These are phyloP conservation scores for Calameuta idolon DNA, from an alignment of 2,888 invertebrate genomes.

Conservation along the genomic window DNA sequence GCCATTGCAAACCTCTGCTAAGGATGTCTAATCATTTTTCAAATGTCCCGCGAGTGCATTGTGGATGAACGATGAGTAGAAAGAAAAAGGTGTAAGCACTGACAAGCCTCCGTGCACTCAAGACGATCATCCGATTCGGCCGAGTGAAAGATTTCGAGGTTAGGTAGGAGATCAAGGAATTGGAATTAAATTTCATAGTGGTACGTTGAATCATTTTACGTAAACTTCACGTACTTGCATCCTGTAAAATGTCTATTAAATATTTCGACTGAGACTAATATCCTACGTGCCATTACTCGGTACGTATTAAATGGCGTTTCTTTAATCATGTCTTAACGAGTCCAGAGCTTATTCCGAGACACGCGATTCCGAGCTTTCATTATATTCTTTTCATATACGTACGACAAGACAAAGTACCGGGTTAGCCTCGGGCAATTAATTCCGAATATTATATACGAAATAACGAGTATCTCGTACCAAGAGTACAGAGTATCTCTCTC, in stretches of 20 bases:
- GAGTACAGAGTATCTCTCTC: neutral
- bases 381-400: constrained; percentile 5
- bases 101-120: neutral
- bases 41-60: neutral
- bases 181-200: too few species aligned
- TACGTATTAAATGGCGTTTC: neutral
- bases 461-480: neutral
- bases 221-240: neutral
- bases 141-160: neutral
- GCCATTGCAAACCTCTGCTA: neutral
- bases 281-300: constrained; percentile 2
- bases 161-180: neutral
- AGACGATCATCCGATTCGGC: neutral
- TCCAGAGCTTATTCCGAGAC: constrained; percentile 1
- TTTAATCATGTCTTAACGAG: neutral
- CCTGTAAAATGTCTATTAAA: neutral
- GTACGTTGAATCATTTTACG: neutral
- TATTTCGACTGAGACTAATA: neutral
- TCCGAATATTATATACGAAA: neutral
- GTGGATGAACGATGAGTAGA: neutral
- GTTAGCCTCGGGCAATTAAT: neutral
- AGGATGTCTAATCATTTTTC: neutral
- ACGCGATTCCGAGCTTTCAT: constrained; percentile 4
- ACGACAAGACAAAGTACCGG: neutral
- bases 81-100: neutral